Percentiles rank a stretch among this genome's conserved stretches.
Conservation (phyloP, 2,888 invertebrate species). For the Gari tellinella region DNA sequence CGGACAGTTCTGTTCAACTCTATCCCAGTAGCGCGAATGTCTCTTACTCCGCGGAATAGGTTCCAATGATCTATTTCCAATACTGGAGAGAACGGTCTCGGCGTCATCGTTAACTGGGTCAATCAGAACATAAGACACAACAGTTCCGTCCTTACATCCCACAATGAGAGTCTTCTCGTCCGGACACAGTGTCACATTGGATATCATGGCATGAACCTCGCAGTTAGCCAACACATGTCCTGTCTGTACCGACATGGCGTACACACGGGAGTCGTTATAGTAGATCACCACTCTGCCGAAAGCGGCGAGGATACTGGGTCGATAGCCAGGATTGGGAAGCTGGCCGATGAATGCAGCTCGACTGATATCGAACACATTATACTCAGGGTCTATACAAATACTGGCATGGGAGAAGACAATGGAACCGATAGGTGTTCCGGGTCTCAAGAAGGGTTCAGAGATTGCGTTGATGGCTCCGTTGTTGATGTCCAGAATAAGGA, state of each 20-base stretch:
- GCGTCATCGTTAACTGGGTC: constrained; percentile 69
- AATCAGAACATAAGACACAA: constrained; percentile 79
- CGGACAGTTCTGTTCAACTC: constrained; percentile 67
- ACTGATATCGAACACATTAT: constrained; percentile 76
- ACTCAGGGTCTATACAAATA: constrained; percentile 78
- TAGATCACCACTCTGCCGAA: constrained; percentile 75
- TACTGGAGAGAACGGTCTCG: constrained; percentile 33
- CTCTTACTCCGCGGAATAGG: constrained; percentile 39
- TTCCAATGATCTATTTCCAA: constrained; percentile 60
- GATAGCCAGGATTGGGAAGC: constrained; percentile 53
- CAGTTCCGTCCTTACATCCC: constrained; percentile 81
- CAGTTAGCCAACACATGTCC: constrained; percentile 73
- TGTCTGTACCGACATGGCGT: constrained; percentile 71
- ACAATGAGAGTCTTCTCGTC: constrained; percentile 81
- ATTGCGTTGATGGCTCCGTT: constrained; percentile 76
- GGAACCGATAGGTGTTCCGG: constrained; percentile 59
- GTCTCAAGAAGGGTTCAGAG: constrained; percentile 76
- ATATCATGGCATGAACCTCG: constrained; percentile 78
- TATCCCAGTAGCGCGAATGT: constrained; percentile 76
- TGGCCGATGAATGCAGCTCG: constrained; percentile 68
- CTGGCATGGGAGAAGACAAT: constrained; percentile 77
- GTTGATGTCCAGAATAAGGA: constrained; percentile 77
- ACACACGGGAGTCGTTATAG: constrained; percentile 64
- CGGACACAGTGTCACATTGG: constrained; percentile 70
- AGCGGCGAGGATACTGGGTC: constrained; percentile 73